phyloP scores from a whole-genome alignment of 2,888 invertebrate genomes.

The Aelia acuminata region DNA sequence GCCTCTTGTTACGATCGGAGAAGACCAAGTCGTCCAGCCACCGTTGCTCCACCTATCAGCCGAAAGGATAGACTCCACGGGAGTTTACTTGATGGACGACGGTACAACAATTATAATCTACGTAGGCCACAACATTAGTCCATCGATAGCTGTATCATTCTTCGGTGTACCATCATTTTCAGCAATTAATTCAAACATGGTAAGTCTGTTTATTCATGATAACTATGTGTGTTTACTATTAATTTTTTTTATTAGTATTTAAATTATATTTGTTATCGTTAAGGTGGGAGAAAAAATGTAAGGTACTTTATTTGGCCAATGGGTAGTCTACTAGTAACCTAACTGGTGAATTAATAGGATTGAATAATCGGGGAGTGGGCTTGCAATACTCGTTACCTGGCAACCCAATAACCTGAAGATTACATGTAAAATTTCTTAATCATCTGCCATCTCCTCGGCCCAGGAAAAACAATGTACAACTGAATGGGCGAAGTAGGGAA shows the following conservation, averaged over 20 bases:
- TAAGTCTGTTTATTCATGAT: neutral
- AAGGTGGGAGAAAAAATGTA: no score
- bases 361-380: no score
- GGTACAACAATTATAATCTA: constrained; percentile 86
- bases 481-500: no score
- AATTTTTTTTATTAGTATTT: constrained; percentile 71
- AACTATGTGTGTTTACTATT: neutral
- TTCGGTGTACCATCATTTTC: constrained; percentile 83
- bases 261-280: no score
- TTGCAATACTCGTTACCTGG: no score
- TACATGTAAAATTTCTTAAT: no score
- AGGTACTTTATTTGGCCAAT: no score
- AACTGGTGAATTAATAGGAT: no score
- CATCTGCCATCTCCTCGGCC: no score
- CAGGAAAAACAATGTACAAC: no score
- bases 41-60: constrained; percentile 89
- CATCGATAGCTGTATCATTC: constrained; percentile 81
- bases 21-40: constrained; percentile 75
- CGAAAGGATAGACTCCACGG: constrained; percentile 80
- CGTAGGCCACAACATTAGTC: constrained; percentile 84
- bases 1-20: constrained; percentile 69
- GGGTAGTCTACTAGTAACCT: no score
- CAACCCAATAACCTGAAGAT: no score
- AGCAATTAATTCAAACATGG: constrained; percentile 63
- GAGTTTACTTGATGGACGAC: constrained; percentile 92